Evolutionary conservation across 1,140 invertebrate genomes (phyloP), one percentile per base, ranked within the genome.

Genomic region (Hyposmocoma kahamanoa): DNA sequence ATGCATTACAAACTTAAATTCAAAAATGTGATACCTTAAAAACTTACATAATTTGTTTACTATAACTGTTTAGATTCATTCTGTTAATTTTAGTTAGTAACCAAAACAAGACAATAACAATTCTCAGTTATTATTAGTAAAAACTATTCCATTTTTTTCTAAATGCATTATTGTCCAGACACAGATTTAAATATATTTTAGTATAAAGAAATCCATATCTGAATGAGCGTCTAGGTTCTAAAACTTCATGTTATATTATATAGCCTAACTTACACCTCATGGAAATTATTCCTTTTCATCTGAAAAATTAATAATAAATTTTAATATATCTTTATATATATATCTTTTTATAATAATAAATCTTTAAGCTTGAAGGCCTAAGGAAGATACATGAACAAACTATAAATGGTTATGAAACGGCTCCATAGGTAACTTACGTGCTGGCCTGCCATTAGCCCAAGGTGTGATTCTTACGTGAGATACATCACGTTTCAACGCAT

Each of bases 391-490:
- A 39, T 11, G n/a, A 24, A 49, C 15, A 11, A 28, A 28, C 5
- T 6, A 28, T 28, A 11, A 6, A 6, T 28, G 24, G 24, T 28
- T n/a, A n/a, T n/a, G n/a, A n/a, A n/a, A n/a, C n/a, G n/a, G n/a
- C n/a, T n/a, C n/a, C n/a, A n/a, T 30, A 39, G 49, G 2, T 9
- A 36, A 92, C 93, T 90, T 90, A 95, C 94, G 94, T 53, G 90
- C 87, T 73, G 95, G 90, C 82, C 91, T 96, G 68, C 95, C 96
- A 84, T 95, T 92, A 67, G 91, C 91, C 95, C 95, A 97, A 54
- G 91, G 90, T 13, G 94, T 95, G 53, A 96, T 92, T 76, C 91
- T 93, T 21, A 96, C 90, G 54, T 89, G 89, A 20, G 90, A 90
- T 53, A 91, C 91, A 66, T 93, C 91, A 50, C 95, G 89, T 72